Percentiles rank a stretch among this genome's conserved stretches.
phyloP scores from a whole-genome alignment of 2,888 invertebrate genomes.

The Petrolisthes cinctipes region DNA sequence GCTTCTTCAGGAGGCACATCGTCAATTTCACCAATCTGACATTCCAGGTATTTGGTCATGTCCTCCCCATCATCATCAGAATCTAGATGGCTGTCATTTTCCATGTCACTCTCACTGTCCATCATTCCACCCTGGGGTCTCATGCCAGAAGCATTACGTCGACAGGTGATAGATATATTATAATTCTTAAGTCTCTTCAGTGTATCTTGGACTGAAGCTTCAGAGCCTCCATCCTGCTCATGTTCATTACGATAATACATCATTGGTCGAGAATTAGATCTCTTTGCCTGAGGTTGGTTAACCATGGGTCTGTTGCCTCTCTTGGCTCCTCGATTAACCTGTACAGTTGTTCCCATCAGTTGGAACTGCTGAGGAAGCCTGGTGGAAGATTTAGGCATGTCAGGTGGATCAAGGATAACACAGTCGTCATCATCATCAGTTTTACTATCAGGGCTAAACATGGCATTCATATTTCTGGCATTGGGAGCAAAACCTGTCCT shows the following conservation, averaged over 20 bases:
- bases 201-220: constrained; percentile 64
- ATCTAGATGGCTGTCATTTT: constrained; percentile 59
- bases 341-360: constrained; percentile 65
- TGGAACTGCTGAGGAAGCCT: constrained; percentile 62
- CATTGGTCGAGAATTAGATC: constrained; percentile 49
- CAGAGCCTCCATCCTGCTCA: constrained; percentile 44
- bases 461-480: constrained; percentile 26
- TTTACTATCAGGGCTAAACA: constrained; percentile 15
- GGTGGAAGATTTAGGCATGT: constrained; percentile 49
- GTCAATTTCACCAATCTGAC: constrained; percentile 63
- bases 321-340: constrained; percentile 64
- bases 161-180: constrained; percentile 65
- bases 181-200: constrained; percentile 64
- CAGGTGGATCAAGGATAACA: constrained; percentile 65
- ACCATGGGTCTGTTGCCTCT: constrained; percentile 49
- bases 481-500: constrained; percentile 34
- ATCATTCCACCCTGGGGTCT: constrained; percentile 37
- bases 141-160: constrained; percentile 57
- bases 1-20: constrained; percentile 49
- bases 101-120: constrained; percentile 57
- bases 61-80: constrained; percentile 64
- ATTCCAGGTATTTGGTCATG: constrained; percentile 65
- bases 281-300: constrained; percentile 57
- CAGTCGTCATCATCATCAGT: constrained; percentile 64
- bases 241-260: constrained; percentile 57